Conservation (phyloP, 2,797 vertebrate species). For the Enteromius viviparus region DNA sequence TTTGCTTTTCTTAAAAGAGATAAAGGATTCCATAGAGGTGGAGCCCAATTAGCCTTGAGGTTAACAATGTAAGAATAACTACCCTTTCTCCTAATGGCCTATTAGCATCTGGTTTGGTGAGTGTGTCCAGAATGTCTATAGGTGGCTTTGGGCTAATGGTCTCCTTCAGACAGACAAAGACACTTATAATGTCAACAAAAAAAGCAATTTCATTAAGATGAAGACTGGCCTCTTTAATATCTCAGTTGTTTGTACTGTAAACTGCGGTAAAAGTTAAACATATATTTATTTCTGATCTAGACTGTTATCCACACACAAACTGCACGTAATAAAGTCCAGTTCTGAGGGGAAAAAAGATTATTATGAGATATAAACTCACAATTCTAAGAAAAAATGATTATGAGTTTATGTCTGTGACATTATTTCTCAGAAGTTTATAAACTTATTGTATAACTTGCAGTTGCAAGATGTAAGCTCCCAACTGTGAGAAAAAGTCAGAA, state of each 20-base stretch:
- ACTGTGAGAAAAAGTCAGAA: too few species aligned
- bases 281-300: not conserved
- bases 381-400: too few species aligned
- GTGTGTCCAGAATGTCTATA: slow-evolving; percentile 43
- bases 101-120: slow-evolving; percentile 38
- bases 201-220: not conserved
- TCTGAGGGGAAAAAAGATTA: too few species aligned
- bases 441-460: too few species aligned
- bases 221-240: not conserved
- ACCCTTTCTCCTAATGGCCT: slow-evolving; percentile 73
- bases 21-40: slow-evolving; percentile 62
- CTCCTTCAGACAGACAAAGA: slow-evolving; percentile 9
- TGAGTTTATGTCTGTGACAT: too few species aligned
- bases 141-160: slow-evolving; percentile 26
- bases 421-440: too few species aligned
- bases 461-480: too few species aligned
- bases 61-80: slow-evolving; percentile 75
- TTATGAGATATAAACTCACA: too few species aligned
- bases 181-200: slow-evolving; percentile 1
- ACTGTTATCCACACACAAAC: not conserved
- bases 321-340: not conserved
- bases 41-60: slow-evolving; percentile 77
- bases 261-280: not conserved
- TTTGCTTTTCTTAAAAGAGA: slow-evolving; percentile 44
- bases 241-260: not conserved